Conservation (phyloP, 2,113 vertebrate genomes). For the Prietella phreatophila region DNA sequence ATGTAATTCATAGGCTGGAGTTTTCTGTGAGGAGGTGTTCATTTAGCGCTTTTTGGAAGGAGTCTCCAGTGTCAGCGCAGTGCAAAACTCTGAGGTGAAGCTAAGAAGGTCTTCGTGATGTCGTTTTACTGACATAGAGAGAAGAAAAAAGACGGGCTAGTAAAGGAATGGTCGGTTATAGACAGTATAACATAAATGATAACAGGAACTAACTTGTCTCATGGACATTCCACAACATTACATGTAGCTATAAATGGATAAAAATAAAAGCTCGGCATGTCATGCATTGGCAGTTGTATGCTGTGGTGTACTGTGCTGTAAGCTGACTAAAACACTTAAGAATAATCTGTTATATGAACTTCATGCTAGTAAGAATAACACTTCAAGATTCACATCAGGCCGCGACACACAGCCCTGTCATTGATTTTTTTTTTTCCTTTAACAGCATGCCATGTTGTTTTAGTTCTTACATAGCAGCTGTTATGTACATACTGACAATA, state of each 20-base stretch:
- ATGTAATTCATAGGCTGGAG: background rate
- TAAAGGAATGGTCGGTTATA: background rate
- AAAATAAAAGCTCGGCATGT: background rate
- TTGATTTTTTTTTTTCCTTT: background rate
- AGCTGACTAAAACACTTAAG: background rate
- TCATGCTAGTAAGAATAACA: background rate
- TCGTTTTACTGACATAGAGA: too few relatives aligned
- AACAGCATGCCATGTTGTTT: background rate
- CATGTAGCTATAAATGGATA: background rate
- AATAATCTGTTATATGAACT: background rate
- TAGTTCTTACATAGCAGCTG: background rate
- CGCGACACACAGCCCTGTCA: background rate
- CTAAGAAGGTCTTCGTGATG: too few relatives aligned
- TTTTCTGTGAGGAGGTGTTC: too few relatives aligned
- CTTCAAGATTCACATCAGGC: background rate
- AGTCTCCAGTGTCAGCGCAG: background rate
- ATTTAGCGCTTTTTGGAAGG: background rate
- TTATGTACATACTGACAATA: background rate
- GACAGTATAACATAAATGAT: background rate
- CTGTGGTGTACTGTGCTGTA: too few relatives aligned
- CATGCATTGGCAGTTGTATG: background rate
- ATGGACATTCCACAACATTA: background rate
- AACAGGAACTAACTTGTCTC: background rate
- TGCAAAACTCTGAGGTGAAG: background rate
- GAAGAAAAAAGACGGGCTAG: too few relatives aligned